Base-by-base conservation (phyloP, 1,140 invertebrate species). In the Lerema accius region DNA sequence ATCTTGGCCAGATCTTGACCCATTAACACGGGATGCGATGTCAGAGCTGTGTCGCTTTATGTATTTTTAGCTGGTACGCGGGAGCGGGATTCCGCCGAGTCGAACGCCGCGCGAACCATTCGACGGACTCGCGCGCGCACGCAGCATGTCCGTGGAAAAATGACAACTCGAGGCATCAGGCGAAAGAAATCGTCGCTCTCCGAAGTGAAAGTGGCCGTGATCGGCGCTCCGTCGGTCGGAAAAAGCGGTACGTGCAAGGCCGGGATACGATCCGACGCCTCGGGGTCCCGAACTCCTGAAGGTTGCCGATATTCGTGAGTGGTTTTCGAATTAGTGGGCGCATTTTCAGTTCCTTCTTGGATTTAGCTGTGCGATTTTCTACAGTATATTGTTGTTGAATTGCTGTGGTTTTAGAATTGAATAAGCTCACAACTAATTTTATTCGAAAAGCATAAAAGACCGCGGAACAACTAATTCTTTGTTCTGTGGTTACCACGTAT, bases 171-270 rank as follows among this genome's bases (percentile, higher is more conserved):
- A 69, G 95, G 95, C 19, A 96, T 97, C 61, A 92, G 96, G 65
- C 92, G 96, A 67, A 98, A 97, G 92, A 98, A 98, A 89, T 97
- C 96, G 11, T 95, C 96, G 51, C 90, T 97, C 15, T 95, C 95
- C 60, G 96, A 97, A 92, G 95, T 97, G 55, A 97, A 97, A 92
- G 95, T 98, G 45, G 96, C 95, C 13, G 95, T 97, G 53, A 91
- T 97, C 64, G 96, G 96, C 55, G 95, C 95, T 37, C 95, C 96
- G 4, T 94, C 95, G 58, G 96, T 97, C 56, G 96, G 96, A 40
- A 97, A 98, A 92, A 97, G 95, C 80, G 96, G 96, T 97, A 92
- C 92, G 94, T 92, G 67, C 45, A 17, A 28, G 14, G 19, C 19
- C 6, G 39, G 40, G 28, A 3, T 32, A 32, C 3, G 28, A 32